phyloP scores from a whole-genome alignment of 2,113 vertebrate species.

The Oreochromis tanganicae region DNA sequence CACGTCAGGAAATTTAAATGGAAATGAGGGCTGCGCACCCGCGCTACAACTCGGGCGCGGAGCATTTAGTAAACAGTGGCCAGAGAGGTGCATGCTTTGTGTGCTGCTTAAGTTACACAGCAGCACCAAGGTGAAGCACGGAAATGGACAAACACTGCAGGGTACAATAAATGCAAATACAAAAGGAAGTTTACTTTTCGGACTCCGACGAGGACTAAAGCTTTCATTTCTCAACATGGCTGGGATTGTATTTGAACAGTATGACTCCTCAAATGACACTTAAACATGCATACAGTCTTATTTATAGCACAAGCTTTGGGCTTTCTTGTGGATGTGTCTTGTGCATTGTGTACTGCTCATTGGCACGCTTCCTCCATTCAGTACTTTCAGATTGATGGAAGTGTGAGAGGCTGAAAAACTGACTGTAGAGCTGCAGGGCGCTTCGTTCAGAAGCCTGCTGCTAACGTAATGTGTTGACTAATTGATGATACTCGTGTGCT shows the following conservation, averaged over 20 bases:
- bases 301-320: constrained; percentile 17
- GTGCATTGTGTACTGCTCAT: constrained; percentile 13
- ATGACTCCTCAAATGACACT: constrained; percentile 5
- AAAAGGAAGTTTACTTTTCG: not conserved
- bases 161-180: constrained; percentile 1
- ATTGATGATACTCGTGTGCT: not conserved
- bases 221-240: not conserved
- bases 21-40: not conserved
- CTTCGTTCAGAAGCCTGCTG: not conserved
- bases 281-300: not conserved
- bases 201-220: not conserved
- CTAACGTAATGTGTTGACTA: not conserved
- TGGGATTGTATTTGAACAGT: constrained; percentile 5
- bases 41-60: not conserved
- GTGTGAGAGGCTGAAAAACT: not conserved
- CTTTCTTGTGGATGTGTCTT: constrained; percentile 16
- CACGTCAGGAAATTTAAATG: constrained; percentile 3
- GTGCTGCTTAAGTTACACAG: not conserved
- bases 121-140: not conserved
- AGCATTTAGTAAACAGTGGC: not conserved
- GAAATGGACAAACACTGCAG: not conserved
- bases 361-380: not conserved
- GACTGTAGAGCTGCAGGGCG: not conserved
- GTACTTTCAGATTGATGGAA: not conserved
- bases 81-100: not conserved